These are phyloP conservation scores for Tetramorium bicarinatum DNA, from an alignment of 2,888 invertebrate species.

Conservation along the genomic window DNA sequence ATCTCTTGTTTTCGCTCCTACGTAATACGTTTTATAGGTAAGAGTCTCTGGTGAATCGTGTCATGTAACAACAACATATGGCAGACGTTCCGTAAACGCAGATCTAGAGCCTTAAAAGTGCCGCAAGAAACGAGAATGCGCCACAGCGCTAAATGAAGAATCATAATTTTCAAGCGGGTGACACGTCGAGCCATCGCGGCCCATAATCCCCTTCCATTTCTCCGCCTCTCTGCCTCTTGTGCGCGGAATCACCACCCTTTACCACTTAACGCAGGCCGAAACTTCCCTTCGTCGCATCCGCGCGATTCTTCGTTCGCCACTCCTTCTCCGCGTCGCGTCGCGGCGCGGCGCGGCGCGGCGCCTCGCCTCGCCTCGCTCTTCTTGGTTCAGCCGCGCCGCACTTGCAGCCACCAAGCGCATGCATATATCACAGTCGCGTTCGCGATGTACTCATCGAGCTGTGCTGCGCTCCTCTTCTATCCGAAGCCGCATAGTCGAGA, in stretches of 20 bases:
- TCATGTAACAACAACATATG: conserved; percentile 13
- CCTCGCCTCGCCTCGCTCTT: conserved; percentile 23
- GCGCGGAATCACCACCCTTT: conserved; percentile 35
- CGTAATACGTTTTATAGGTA: background rate
- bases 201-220: conserved; percentile 74
- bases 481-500: conserved; percentile 30
- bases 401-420: conserved; percentile 61
- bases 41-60: background rate
- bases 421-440: conserved; percentile 68
- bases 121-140: conserved; percentile 31
- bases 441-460: conserved; percentile 70
- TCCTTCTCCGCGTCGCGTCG: conserved; percentile 42
- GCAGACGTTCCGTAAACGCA: conserved; percentile 6
- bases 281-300: conserved; percentile 63
- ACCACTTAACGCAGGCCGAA: conserved; percentile 66
- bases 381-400: conserved; percentile 40
- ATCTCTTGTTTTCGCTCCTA: background rate
- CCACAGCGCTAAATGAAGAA: conserved; percentile 81
- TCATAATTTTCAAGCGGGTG: conserved; percentile 82
- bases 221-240: conserved; percentile 33
- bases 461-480: conserved; percentile 38
- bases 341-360: background rate
- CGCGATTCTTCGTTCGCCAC: conserved; percentile 57
- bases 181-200: conserved; percentile 78
- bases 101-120: conserved; percentile 66